Evolutionary conservation across 1,140 invertebrate species (phyloP).

Genomic region (Sweltsa coloradensis): DNA sequence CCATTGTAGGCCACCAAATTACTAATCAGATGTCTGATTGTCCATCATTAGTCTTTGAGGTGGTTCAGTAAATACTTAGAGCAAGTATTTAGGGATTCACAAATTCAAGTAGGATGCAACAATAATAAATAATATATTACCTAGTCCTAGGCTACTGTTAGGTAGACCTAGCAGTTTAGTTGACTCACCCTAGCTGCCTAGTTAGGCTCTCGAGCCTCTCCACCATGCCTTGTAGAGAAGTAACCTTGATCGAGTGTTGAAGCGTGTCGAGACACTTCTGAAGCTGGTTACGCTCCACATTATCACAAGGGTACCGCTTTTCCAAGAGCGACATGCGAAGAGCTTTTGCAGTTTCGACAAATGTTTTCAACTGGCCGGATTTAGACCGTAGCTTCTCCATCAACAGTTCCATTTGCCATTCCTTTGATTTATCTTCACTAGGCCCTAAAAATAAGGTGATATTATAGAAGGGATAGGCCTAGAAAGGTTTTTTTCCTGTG

Average conservation of each 20-base stretch:
- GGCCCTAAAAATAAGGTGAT: no score
- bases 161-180: no score
- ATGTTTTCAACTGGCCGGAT: slow-evolving; percentile 58
- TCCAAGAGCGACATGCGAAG: slow-evolving; percentile 72
- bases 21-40: no score
- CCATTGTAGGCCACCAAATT: no score
- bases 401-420: slow-evolving; percentile 52
- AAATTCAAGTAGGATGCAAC: no score
- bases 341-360: slow-evolving; percentile 73
- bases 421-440: slow-evolving; percentile 17
- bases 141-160: no score
- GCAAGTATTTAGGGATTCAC: no score
- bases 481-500: no score
- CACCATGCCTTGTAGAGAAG: slow-evolving; percentile 78
- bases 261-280: slow-evolving; percentile 85
- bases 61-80: no score
- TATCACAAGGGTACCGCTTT: slow-evolving; percentile 70
- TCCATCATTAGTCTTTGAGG: no score
- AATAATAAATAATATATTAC: no score
- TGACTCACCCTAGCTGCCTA: slow-evolving; percentile 62
- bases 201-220: slow-evolving; percentile 84
- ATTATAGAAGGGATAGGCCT: no score
- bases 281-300: slow-evolving; percentile 65
- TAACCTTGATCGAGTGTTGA: slow-evolving; percentile 89
- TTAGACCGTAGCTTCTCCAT: slow-evolving; percentile 81